Base-by-base conservation (phyloP, 2,113 vertebrate genomes). In the Neopipo cinnamomea region DNA sequence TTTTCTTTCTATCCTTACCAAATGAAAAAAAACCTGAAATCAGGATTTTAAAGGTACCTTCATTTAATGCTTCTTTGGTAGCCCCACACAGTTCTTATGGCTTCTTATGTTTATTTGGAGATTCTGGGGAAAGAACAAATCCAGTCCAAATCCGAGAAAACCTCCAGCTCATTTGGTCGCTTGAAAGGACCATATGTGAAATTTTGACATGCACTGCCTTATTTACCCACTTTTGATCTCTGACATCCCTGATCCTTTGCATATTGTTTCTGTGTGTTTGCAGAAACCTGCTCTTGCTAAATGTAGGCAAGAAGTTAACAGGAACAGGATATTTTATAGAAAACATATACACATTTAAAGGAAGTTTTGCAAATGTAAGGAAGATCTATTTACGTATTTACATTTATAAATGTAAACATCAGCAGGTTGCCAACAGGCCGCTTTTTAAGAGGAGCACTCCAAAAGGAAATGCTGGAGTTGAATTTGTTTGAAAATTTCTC, bases 241-340 rank as follows among this genome's bases (percentile, higher is more conserved):
- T 63, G 49, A 84, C 56, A n/a, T 86, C 41, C 46, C 68, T 85
- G 18, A 91, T 68, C 76, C 61, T 92, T 92, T 78, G 44, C n/a
- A 33, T 56, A 41, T 86, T 75, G 72, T 91, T 92, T 89, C 96
- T 96, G 23, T n/a, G 41, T 93, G 71, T 94, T 95, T 92, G 79
- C 70, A 96, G 93, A 96, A 97, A 95, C 72, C 49, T 93, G 59
- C 49, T 92, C 77, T 89, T 95, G 63, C 65, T 92, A 96, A 89
- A 89, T 20, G 35, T 84, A 94, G 47, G 65, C 85, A 75, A 86
- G 82, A 93, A 89, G 61, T 89, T 96, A 95, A 97, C 65, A 94
- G 93, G 97, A 96, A 96, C 82, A 90, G 95, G 88, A 95, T 90
- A 82, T 96, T 96, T 91, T 88, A 14, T 68, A 92, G 93, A 97